Conservation (phyloP, 2,888 invertebrate genomes). For the Netelia virgata region DNA sequence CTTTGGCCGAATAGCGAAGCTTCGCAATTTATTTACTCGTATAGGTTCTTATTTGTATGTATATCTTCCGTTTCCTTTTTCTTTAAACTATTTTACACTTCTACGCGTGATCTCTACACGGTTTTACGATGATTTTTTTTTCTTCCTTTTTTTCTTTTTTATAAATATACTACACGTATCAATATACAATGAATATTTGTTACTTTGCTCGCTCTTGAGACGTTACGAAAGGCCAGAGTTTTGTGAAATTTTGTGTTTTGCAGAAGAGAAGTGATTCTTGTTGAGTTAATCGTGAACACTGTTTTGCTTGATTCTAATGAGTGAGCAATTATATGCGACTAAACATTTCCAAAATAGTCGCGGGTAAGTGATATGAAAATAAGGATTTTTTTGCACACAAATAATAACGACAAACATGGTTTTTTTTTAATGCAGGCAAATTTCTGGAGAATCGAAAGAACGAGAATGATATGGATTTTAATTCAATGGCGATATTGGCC, state of each 20-base stretch:
- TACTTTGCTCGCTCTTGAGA: constrained; percentile 45
- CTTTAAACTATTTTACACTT: constrained; percentile 50
- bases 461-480: constrained; percentile 21
- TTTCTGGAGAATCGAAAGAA: not conserved
- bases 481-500: not conserved
- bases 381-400: no score
- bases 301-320: no score
- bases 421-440: no score
- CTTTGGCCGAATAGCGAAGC: constrained; percentile 67
- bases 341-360: no score
- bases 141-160: not conserved
- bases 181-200: constrained; percentile 55
- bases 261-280: no score
- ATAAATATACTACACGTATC: constrained; percentile 32
- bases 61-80: constrained; percentile 5
- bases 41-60: not conserved
- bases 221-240: constrained; percentile 68
- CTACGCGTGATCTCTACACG: constrained; percentile 44
- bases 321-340: no score
- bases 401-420: no score
- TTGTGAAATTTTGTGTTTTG: not conserved
- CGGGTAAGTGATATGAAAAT: no score
- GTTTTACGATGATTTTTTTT: constrained; percentile 26
- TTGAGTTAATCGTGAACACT: no score
- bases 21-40: constrained; percentile 45